Conservation (phyloP, 2,113 vertebrate genomes). For the Crypturellus undulatus region DNA sequence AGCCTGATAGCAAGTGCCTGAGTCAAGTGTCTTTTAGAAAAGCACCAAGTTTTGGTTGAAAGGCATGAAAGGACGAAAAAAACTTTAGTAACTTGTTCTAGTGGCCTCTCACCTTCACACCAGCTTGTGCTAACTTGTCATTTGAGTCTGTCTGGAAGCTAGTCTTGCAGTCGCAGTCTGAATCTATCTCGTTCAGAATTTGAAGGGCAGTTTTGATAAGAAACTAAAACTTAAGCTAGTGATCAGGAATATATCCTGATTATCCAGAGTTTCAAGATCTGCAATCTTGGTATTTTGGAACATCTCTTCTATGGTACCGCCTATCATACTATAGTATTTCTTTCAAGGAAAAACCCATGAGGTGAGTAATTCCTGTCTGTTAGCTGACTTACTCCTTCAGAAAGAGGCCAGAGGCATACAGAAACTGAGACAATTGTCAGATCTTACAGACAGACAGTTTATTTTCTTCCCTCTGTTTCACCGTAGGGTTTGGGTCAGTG, state of each 20-base stretch:
- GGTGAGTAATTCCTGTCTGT: background rate
- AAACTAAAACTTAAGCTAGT: background rate
- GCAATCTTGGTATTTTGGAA: background rate
- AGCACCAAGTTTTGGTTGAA: background rate
- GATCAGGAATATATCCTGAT: background rate
- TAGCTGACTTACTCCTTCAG: background rate
- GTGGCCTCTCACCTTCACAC: rapidly evolving
- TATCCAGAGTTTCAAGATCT: background rate
- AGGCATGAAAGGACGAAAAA: background rate
- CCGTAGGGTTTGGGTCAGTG: too few relatives aligned
- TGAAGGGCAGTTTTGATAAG: background rate
- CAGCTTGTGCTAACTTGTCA: background rate
- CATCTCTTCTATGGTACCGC: background rate
- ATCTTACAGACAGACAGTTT: background rate
- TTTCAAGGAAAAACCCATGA: rapidly evolving
- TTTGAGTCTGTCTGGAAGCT: background rate
- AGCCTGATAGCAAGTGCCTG: background rate
- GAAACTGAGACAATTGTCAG: background rate
- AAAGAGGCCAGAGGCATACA: background rate
- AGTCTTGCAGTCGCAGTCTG: background rate
- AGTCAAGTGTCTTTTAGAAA: background rate
- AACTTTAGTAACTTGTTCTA: background rate
- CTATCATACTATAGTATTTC: background rate
- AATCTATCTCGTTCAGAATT: background rate
- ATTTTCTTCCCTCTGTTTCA: background rate